phyloP scores from a whole-genome alignment of 2,113 vertebrate species.

The Ondatra zibethicus region DNA sequence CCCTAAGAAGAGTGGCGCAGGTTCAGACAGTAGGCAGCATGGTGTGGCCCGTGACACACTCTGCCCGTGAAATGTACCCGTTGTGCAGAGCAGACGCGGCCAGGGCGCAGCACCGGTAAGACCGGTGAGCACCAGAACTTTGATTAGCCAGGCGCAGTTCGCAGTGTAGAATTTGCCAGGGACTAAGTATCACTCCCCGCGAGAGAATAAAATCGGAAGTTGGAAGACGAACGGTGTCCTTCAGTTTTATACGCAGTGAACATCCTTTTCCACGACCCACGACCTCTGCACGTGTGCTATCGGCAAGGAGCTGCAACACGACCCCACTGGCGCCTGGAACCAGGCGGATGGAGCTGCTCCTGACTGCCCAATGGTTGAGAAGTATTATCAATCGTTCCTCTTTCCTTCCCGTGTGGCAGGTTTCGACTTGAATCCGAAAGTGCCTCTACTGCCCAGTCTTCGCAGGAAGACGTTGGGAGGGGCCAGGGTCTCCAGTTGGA shows the following conservation, averaged over 20 bases:
- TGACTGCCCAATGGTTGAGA: background rate
- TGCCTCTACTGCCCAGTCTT: slow-evolving; percentile 29
- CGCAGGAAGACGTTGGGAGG: background rate
- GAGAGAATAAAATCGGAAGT: background rate
- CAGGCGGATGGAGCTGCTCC: background rate
- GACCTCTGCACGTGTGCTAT: too few species aligned
- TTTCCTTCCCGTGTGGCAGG: slow-evolving; percentile 44
- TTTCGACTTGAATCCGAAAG: slow-evolving; percentile 69
- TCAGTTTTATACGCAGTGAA: slow-evolving; percentile 19
- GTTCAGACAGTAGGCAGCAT: background rate
- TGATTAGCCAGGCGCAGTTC: background rate
- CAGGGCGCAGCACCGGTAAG: background rate
- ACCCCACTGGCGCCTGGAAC: background rate
- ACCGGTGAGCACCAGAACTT: slow-evolving; percentile 44
- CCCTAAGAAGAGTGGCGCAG: background rate
- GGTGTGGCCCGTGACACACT: slow-evolving; percentile 45
- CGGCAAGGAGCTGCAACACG: background rate
- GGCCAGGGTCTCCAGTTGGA: background rate
- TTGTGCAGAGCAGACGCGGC: slow-evolving; percentile 46
- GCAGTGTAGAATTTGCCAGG: slow-evolving; percentile 7
- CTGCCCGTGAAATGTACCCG: slow-evolving; percentile 64
- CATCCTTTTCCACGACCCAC: background rate
- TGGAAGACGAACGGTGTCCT: background rate
- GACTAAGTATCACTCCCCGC: background rate
- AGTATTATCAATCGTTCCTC: slow-evolving; percentile 21